phyloP scores from a whole-genome alignment of 2,797 vertebrate genomes.

The Anomalospiza imberbis region DNA sequence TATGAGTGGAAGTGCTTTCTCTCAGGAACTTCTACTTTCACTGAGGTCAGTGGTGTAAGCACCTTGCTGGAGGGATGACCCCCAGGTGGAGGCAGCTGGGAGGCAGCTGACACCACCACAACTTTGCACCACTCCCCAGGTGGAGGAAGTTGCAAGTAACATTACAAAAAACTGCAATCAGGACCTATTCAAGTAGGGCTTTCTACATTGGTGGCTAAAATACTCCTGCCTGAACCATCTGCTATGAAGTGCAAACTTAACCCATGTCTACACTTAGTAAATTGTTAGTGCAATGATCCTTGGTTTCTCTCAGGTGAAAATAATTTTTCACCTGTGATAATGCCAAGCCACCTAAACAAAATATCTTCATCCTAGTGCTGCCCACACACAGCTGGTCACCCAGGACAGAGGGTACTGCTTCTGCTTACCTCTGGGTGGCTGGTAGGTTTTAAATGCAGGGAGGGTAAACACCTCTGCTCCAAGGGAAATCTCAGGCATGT shows the following conservation, averaged over 20 bases:
- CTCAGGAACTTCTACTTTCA: constrained; percentile 30
- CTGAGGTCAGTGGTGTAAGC: not conserved
- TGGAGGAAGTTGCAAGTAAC: not conserved
- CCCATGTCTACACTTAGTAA: not conserved
- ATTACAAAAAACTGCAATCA: not conserved
- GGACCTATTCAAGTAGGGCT: not conserved
- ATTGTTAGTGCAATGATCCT: not conserved
- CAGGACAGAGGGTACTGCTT: not conserved
- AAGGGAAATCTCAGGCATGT: not conserved
- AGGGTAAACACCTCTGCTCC: not conserved
- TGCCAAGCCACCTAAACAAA: not conserved
- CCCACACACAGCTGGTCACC: not conserved
- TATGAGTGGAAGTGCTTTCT: constrained; percentile 32
- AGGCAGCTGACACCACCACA: rapidly evolving
- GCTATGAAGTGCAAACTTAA: not conserved
- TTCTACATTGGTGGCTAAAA: not conserved
- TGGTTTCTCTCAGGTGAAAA: not conserved
- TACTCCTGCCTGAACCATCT: not conserved
- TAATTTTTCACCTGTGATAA: not conserved
- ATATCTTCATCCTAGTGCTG: not conserved
- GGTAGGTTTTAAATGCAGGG: not conserved
- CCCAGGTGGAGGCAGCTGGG: not conserved
- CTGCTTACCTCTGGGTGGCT: not conserved
- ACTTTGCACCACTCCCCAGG: not conserved
- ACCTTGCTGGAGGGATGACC: not conserved